These are phyloP conservation scores for Bruchidius siliquastri DNA, from an alignment of 2,888 invertebrate genomes.

Conservation along the genomic window DNA sequence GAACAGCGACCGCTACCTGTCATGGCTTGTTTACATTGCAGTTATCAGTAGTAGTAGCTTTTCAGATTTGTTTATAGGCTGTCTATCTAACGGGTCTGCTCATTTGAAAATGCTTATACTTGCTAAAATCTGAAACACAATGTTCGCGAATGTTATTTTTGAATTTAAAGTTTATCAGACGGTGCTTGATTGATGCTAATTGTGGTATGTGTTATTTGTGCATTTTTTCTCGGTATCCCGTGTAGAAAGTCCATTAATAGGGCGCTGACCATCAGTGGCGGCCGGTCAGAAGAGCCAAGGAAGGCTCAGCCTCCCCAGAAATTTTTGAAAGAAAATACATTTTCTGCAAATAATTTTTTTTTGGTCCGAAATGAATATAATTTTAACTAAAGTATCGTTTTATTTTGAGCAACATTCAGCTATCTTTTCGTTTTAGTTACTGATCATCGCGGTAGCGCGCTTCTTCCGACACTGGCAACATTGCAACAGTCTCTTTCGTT, in stretches of 20 bases:
- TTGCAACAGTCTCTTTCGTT: too few relatives aligned
- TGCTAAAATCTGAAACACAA: neutral
- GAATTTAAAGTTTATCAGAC: neutral
- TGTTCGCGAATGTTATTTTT: neutral
- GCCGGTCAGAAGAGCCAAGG: too few relatives aligned
- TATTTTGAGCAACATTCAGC: too few relatives aligned
- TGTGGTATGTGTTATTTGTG: neutral
- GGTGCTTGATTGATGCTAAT: neutral
- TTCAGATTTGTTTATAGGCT: neutral
- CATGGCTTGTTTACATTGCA: neutral
- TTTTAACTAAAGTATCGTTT: too few relatives aligned
- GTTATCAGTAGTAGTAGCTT: neutral
- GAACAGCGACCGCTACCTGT: neutral
- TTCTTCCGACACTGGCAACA: too few relatives aligned
- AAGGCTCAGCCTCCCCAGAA: too few relatives aligned
- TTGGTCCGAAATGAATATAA: too few relatives aligned
- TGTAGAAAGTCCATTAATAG: neutral
- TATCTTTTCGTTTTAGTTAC: too few relatives aligned
- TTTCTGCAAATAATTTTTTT: too few relatives aligned
- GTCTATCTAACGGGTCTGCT: neutral
- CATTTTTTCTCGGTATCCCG: neutral
- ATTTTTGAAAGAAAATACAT: too few relatives aligned
- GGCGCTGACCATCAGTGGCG: too few relatives aligned
- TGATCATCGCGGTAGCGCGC: too few relatives aligned
- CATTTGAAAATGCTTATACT: neutral